Evolutionary conservation across 2,797 vertebrate species (phyloP).

Genomic region (Tiaroga cobitis): DNA sequence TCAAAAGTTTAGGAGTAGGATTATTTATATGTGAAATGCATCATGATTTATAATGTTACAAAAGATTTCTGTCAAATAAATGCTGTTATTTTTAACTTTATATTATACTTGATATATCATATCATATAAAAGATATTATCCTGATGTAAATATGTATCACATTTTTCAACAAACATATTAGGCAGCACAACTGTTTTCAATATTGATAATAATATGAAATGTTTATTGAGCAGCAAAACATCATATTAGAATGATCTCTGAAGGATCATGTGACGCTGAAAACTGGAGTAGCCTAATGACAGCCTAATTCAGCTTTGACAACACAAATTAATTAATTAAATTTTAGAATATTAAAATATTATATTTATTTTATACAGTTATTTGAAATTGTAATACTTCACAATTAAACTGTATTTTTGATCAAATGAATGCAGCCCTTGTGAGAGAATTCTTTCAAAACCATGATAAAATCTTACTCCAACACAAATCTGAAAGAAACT

Average conservation of each 20-base stretch:
- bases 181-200: too few species aligned
- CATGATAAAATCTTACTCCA: background rate
- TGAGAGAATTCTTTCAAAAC: background rate
- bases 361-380: too few species aligned
- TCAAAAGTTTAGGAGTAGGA: background rate
- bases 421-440: background rate
- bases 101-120: too few species aligned
- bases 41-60: background rate
- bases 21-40: too few species aligned
- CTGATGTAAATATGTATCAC: too few species aligned
- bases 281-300: background rate
- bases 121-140: too few species aligned
- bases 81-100: too few species aligned
- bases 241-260: background rate
- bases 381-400: too few species aligned
- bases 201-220: background rate
- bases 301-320: too few species aligned
- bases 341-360: background rate
- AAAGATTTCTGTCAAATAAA: too few species aligned
- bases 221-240: background rate
- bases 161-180: background rate
- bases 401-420: background rate
- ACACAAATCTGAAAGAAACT: constrained; percentile 67
- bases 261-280: background rate
- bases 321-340: fast-evolving